These are phyloP conservation scores for Elanoides forficatus DNA, from an alignment of 2,113 vertebrate species.

Conservation along the genomic window DNA sequence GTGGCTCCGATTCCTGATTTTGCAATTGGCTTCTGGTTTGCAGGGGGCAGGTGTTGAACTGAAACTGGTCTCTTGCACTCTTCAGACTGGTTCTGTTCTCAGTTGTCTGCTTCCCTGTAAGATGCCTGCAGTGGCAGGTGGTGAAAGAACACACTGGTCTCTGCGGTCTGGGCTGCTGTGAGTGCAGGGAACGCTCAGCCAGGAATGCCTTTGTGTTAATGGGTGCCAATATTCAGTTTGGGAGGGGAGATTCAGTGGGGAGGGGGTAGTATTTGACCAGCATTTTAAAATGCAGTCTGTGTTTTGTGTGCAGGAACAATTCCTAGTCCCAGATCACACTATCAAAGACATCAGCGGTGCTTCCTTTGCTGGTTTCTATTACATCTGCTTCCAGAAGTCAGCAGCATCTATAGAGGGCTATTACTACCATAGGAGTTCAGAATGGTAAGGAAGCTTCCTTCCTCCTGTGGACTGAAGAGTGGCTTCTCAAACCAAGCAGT, in stretches of 20 bases:
- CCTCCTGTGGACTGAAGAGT: not conserved
- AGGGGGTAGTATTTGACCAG: not conserved
- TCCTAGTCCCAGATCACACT: slow-evolving; percentile 96
- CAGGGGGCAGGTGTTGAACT: not conserved
- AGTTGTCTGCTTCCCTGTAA: not conserved
- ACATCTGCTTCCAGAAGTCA: slow-evolving; percentile 99
- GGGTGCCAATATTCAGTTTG: not conserved
- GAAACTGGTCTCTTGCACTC: not conserved
- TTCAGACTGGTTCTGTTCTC: not conserved
- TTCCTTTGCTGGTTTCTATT: slow-evolving; percentile 98
- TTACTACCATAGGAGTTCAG: slow-evolving; percentile 98
- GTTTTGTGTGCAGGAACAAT: slow-evolving; percentile 83
- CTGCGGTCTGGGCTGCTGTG: not conserved
- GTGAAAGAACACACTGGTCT: not conserved
- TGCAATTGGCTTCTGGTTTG: not conserved
- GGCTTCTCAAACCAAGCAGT: not conserved
- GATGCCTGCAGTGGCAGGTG: not conserved
- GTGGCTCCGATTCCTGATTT: not conserved
- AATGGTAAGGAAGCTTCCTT: slow-evolving; percentile 82
- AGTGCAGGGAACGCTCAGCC: not conserved
- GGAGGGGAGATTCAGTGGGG: not conserved
- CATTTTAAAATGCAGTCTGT: not conserved
- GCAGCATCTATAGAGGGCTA: slow-evolving; percentile 97
- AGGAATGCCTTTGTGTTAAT: not conserved
- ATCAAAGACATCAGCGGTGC: slow-evolving; percentile 99